These are phyloP conservation scores for Nothura maculosa DNA, from an alignment of 2,797 vertebrate genomes.

Conservation along the genomic window DNA sequence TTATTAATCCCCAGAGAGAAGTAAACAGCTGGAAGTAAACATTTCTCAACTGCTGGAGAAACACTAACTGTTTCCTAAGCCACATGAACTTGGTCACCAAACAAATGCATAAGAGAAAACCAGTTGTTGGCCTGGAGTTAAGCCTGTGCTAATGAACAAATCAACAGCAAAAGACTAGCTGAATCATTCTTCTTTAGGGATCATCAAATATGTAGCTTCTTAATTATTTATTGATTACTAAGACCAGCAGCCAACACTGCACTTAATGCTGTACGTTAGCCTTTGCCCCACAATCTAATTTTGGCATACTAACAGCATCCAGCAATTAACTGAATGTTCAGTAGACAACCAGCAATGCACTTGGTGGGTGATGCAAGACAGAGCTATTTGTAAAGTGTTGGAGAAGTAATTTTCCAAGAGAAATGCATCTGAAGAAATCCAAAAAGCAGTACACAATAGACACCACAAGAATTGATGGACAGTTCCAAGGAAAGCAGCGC, in stretches of 20 bases:
- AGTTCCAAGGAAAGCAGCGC: neutral
- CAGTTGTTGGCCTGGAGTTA: slow-evolving; percentile 13
- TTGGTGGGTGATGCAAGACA: slow-evolving; percentile 25
- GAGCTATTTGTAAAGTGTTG: neutral
- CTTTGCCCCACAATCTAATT: slow-evolving; percentile 3
- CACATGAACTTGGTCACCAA: slow-evolving; percentile 51
- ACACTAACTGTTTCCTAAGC: slow-evolving; percentile 59
- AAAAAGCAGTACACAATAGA: neutral
- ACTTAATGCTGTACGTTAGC: neutral
- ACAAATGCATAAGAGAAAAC: slow-evolving; percentile 44
- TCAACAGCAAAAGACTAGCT: slow-evolving; percentile 23
- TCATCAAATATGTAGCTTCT: slow-evolving; percentile 34
- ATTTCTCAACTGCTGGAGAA: slow-evolving; percentile 41
- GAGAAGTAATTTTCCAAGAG: neutral
- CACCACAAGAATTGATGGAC: neutral
- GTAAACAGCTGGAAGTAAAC: slow-evolving; percentile 70
- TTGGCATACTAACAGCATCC: neutral
- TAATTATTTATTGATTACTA: slow-evolving; percentile 58
- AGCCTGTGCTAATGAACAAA: slow-evolving; percentile 54
- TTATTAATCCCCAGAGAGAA: slow-evolving; percentile 59
- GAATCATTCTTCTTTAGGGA: slow-evolving; percentile 39
- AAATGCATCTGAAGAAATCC: neutral
- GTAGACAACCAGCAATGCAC: neutral
- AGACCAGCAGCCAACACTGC: neutral
- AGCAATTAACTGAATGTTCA: slow-evolving; percentile 1